These are phyloP conservation scores for Aldrovandia affinis DNA, from an alignment of 2,797 vertebrate species.

Conservation along the genomic window DNA sequence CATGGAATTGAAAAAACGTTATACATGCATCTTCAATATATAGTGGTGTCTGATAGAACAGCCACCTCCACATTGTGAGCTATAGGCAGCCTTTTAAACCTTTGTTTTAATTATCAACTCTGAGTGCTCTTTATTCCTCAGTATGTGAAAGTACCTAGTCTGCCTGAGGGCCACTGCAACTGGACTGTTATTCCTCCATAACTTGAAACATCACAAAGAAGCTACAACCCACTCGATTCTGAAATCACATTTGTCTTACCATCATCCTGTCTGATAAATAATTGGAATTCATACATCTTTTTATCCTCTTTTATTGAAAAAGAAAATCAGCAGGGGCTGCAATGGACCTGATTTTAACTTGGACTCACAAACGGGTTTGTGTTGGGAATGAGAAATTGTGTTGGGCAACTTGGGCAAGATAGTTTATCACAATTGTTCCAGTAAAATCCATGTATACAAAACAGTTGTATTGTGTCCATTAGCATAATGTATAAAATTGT, in stretches of 20 bases:
- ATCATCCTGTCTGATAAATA: neutral
- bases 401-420: neutral
- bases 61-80: neutral
- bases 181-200: neutral
- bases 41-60: neutral
- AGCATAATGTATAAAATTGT: neutral
- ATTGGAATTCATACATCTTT: neutral
- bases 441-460: neutral
- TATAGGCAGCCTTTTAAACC: neutral
- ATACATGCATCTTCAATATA: neutral
- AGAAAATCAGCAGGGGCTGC: neutral
- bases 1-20: no score
- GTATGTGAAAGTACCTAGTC: neutral
- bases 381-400: no score
- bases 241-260: neutral
- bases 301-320: no score
- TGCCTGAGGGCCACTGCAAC: constrained; percentile 18
- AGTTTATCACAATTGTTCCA: neutral
- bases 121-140: constrained; percentile 16
- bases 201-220: neutral
- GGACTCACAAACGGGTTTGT: neutral
- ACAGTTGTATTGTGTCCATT: neutral
- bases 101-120: constrained; percentile 26
- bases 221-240: neutral
- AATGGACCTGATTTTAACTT: neutral